A percentile compares a stretch with the other conserved stretches of the same genome.
phyloP scores from a whole-genome alignment of 1,140 invertebrate species.

The Bombus pascuorum region DNA sequence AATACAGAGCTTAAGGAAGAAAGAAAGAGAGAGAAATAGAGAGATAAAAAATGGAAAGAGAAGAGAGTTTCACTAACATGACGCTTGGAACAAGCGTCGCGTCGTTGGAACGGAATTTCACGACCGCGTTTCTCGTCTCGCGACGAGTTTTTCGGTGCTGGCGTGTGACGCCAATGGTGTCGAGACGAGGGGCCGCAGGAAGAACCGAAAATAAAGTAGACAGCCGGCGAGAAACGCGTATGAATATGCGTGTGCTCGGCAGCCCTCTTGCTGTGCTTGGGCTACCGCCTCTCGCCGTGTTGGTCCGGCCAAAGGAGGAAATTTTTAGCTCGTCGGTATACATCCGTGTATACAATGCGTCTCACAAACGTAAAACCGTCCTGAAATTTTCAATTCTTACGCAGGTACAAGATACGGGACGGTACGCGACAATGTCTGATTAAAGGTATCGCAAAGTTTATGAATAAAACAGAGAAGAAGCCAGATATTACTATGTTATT shows the following conservation, averaged over 20 bases:
- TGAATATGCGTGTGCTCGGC: conserved; percentile 54
- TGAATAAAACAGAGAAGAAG: not conserved
- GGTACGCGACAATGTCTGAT: not conserved
- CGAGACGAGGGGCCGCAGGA: conserved; percentile 65
- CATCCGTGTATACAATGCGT: conserved; percentile 26
- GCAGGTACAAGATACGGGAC: not conserved
- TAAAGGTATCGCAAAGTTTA: not conserved
- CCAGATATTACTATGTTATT: not conserved
- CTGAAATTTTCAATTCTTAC: not conserved
- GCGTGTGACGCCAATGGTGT: conserved; percentile 66
- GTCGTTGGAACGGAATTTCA: conserved; percentile 46
- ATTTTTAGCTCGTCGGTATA: conserved; percentile 62
- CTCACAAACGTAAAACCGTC: not conserved
- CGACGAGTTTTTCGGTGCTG: conserved; percentile 57
- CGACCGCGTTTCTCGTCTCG: conserved; percentile 49
- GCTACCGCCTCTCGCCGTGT: conserved; percentile 24
- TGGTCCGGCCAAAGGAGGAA: conserved; percentile 51
- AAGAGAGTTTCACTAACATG: not conserved
- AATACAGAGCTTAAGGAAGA: too few relatives aligned
- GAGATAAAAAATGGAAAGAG: too few relatives aligned
- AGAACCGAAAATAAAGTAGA: conserved; percentile 76
- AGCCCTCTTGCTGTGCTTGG: not conserved
- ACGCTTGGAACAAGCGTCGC: not conserved
- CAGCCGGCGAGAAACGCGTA: conserved; percentile 60
- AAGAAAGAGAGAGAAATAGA: not conserved